Evolutionary conservation across 1,140 invertebrate genomes (phyloP), one percentile per base, ranked within the genome.

Genomic region (Drosophila novamexicana): DNA sequence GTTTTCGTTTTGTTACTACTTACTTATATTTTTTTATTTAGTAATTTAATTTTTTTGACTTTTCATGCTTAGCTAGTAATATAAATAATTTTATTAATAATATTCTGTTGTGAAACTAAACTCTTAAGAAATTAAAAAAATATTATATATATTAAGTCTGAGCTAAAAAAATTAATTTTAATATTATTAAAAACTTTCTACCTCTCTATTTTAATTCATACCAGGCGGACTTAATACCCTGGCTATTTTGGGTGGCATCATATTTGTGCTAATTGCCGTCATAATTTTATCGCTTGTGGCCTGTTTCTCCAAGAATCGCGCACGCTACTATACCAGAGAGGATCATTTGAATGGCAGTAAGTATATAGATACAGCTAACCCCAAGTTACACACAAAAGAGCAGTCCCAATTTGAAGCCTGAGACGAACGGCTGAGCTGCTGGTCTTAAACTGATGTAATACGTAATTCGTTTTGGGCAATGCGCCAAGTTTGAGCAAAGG

Each of bases 241-340:
- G 64, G 91, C 91, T 54, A 90, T 92, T 70, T 66, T 92, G 79
- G 88, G 91, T 61, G 91, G 91, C 79, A 91, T 92, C 57, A 90
- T 92, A 44, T 92, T 92, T 79, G 90, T 92, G 61, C 77, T 92
- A 75, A 79, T 92, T 79, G 75, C 90, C 34, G 83, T 90, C 40
- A 91, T 92, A 57, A 90, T 92, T 50, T 82, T 94, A 16, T 81
- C 94, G 4, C 93, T 92, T 16, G 93, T 93, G 7, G 90, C 94
- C 50, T 93, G 93, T 47, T 94, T 94, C 80, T 94, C 94, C 34
- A 93, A 93, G 65, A 94, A 95, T 77, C 94, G 95, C 1, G 95
- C 95, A 34, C 75, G 96, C 95, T 91, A 96, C 95, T 92, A 96
- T 94, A 32, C 94, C 94, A 81, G 95, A 95, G 95, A 95, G 92